These are phyloP conservation scores for Belgica antarctica DNA, from an alignment of 2,888 invertebrate species.

Conservation along the genomic window DNA sequence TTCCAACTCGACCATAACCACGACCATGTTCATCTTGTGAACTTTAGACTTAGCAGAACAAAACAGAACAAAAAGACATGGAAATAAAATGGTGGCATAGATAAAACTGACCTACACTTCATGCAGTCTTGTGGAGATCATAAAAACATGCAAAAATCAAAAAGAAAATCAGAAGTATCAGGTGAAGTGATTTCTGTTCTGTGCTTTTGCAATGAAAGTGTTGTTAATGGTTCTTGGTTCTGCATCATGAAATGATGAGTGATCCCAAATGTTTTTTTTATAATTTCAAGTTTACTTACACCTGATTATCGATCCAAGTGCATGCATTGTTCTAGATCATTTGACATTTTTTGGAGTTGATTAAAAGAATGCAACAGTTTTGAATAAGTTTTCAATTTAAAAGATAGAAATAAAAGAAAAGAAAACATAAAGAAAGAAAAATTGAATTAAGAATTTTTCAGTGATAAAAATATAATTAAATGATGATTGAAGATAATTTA, in stretches of 20 bases:
- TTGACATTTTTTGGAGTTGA: slow-evolving; percentile 19
- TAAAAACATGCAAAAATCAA: not conserved
- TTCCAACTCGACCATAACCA: too few relatives aligned
- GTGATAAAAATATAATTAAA: not conserved
- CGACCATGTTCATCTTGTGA: too few relatives aligned
- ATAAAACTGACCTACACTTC: not conserved
- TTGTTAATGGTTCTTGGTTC: not conserved
- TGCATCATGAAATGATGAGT: not conserved
- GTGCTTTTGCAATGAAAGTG: not conserved
- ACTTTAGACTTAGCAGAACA: too few relatives aligned
- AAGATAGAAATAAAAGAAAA: slow-evolving; percentile 20
- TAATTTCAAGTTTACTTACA: slow-evolving; percentile 68
- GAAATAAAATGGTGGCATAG: too few relatives aligned
- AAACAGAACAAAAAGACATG: not conserved
- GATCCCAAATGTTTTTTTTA: not conserved
- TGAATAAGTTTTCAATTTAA: not conserved
- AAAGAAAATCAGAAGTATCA: not conserved
- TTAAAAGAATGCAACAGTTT: not conserved
- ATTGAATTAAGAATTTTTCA: slow-evolving; percentile 1
- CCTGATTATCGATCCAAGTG: slow-evolving; percentile 82
- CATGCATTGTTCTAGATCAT: slow-evolving; percentile 74
- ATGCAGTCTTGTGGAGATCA: not conserved
- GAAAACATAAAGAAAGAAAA: slow-evolving; percentile 2
- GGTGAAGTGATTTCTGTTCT: not conserved
- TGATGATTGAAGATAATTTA: not conserved